Evolutionary conservation across 2,888 invertebrate species (phyloP).

Genomic region (Lithophane leautieri): DNA sequence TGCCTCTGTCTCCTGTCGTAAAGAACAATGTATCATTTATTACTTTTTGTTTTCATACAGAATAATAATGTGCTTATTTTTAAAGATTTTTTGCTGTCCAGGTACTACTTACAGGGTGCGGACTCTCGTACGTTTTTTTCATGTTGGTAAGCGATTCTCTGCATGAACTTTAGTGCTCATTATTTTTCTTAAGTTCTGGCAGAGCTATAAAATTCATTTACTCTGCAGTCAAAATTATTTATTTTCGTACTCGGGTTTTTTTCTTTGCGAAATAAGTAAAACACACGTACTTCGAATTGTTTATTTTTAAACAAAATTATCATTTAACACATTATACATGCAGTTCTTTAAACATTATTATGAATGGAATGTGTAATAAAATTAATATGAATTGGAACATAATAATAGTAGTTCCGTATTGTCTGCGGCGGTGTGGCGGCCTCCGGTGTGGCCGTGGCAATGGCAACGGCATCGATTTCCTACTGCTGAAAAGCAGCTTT

Average conservation of each 20-base stretch:
- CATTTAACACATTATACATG: background rate
- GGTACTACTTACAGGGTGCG: background rate
- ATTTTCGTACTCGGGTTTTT: background rate
- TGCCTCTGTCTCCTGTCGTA: constrained; percentile 61
- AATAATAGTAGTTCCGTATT: constrained; percentile 20
- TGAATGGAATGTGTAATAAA: background rate
- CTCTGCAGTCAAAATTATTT: background rate
- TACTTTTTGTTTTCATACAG: constrained; percentile 33
- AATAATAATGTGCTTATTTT: background rate
- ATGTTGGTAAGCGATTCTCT: background rate
- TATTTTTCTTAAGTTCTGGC: background rate
- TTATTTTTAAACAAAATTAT: constrained; percentile 10
- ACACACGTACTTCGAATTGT: background rate
- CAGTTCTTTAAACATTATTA: too few relatives aligned
- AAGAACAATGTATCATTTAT: constrained; percentile 75
- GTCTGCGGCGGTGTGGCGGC: constrained; percentile 35
- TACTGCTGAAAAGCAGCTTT: constrained; percentile 77
- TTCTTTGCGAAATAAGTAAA: constrained; percentile 12
- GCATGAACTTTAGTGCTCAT: background rate
- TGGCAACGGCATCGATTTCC: constrained; percentile 77
- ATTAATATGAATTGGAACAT: background rate
- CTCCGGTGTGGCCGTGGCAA: constrained; percentile 76
- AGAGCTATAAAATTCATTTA: background rate
- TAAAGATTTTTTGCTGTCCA: background rate
- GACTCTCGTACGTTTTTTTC: background rate